A percentile compares a stretch with the other conserved stretches of the same genome.
These are phyloP conservation scores for Drosophila kikkawai DNA, from an alignment of 1,140 invertebrate species.

Conservation along the genomic window DNA sequence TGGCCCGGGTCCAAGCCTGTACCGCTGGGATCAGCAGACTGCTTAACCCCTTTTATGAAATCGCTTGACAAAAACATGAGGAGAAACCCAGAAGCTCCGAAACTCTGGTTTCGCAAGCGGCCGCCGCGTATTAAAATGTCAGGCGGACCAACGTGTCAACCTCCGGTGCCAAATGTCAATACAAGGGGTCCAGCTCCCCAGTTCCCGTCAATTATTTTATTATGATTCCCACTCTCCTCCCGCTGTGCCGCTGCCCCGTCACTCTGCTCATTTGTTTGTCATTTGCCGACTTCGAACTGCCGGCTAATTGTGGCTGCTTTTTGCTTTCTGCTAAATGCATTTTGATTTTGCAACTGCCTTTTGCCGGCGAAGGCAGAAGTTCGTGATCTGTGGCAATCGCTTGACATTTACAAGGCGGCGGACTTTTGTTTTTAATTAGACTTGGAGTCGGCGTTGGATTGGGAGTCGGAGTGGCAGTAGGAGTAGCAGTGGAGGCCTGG, in stretches of 20 bases:
- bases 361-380: conserved; percentile 37
- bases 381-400: conserved; percentile 76
- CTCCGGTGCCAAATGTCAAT: conserved; percentile 70
- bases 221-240: conserved; percentile 43
- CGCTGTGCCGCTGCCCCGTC: background rate
- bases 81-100: conserved; percentile 38
- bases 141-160: conserved; percentile 40
- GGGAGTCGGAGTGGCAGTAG: conserved; percentile 19
- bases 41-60: conserved; percentile 43
- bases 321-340: conserved; percentile 72
- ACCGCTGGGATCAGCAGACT: conserved; percentile 6
- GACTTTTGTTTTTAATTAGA: conserved; percentile 81
- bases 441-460: conserved; percentile 10
- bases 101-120: conserved; percentile 56
- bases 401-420: conserved; percentile 79
- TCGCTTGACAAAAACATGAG: conserved; percentile 43
- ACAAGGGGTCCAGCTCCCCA: conserved; percentile 49
- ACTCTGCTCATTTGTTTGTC: conserved; percentile 46
- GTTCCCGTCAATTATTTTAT: conserved; percentile 70
- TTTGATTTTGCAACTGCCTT: conserved; percentile 74
- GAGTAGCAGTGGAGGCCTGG: conserved; percentile 22
- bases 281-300: conserved; percentile 35
- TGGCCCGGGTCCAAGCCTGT: conserved; percentile 11
- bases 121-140: conserved; percentile 69
- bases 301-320: conserved; percentile 50